Conservation (phyloP, 2,888 invertebrate species). For the Cephus nigrinus region DNA sequence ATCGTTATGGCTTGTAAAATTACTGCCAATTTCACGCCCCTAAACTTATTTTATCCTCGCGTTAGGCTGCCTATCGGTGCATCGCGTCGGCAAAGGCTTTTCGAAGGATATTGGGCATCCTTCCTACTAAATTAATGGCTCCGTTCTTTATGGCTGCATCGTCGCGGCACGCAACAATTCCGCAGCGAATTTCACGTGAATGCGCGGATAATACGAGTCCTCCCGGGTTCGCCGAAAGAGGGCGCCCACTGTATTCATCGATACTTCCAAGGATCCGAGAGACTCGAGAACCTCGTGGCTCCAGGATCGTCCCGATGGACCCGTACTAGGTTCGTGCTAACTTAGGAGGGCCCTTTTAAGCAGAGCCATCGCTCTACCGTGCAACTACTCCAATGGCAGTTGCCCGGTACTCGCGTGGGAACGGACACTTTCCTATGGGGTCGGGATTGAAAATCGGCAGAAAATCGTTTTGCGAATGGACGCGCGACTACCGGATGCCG, state of each 20-base stretch:
- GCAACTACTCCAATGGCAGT: not conserved
- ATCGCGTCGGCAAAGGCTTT: constrained; percentile 40
- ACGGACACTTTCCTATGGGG: not conserved
- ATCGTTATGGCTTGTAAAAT: constrained; percentile 67
- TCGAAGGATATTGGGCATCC: constrained; percentile 60
- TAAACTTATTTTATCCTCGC: constrained; percentile 63
- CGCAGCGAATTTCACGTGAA: constrained; percentile 58
- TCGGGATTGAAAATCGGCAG: constrained; percentile 8
- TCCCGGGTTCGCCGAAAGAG: not conserved
- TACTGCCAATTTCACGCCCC: constrained; percentile 66
- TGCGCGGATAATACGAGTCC: constrained; percentile 41
- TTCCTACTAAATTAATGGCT: constrained; percentile 63
- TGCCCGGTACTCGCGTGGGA: not conserved
- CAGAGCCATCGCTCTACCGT: not conserved
- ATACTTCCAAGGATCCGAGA: not conserved
- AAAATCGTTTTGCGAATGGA: constrained; percentile 24
- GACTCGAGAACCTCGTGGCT: not conserved
- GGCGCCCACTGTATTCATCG: not conserved
- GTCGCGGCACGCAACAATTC: constrained; percentile 58
- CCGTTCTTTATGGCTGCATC: constrained; percentile 61
- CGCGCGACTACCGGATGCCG: constrained; percentile 31
- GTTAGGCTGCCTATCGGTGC: constrained; percentile 47
- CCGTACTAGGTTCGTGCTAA: not conserved
- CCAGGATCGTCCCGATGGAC: not conserved
- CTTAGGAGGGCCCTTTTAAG: not conserved